Evolutionary conservation across 2,888 invertebrate genomes (phyloP), one percentile per base, ranked within the genome.

Genomic region (Acanthopleura granulata): DNA sequence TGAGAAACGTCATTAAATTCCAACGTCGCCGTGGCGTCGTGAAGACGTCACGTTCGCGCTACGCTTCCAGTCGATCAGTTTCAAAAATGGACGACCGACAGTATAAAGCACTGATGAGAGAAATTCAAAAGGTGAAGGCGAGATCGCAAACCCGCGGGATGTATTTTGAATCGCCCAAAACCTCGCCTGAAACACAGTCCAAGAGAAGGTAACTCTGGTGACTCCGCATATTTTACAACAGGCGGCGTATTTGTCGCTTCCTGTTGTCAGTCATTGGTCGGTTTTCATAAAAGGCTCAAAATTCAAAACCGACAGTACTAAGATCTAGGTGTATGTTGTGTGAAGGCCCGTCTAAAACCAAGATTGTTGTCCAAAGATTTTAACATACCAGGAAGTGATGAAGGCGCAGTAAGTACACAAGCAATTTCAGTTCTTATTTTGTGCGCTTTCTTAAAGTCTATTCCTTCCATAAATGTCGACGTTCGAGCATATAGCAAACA

Each of bases 361-460:
- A 40, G 40, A 40, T 40, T 40, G 40, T 40, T 40, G 40, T 6
- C 4, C 40, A 40, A 3, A 40, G 40, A 40, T 40, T 40, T 57
- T 22, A 57, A 57, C 57, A 57, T 57, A 18, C 22, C 22, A 57
- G 12, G 25, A 27, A 66, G 25, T 66, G 12, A 83, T 82, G 81
- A 82, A 82, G 75, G 80, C 83, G 73, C 84, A 84, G 84, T 84
- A 78, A 82, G 82, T 84, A 80, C 40, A 40, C 4, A 40, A 3
- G 40, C 40, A 9, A 40, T 40, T 40, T 40, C 40, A 40, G 40
- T 40, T 9, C 40, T 40, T 40, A 6, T 40, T 6, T 73, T 18
- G 51, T 51, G 69, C 16, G 27, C 14, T 62, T 71, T n/a, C 29
- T 66, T 40, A 9, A 40, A 40, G 40, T 40, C 40, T 40, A 40